Conservation (phyloP, 2,797 vertebrate species). For the Loris lydekkerianus region DNA sequence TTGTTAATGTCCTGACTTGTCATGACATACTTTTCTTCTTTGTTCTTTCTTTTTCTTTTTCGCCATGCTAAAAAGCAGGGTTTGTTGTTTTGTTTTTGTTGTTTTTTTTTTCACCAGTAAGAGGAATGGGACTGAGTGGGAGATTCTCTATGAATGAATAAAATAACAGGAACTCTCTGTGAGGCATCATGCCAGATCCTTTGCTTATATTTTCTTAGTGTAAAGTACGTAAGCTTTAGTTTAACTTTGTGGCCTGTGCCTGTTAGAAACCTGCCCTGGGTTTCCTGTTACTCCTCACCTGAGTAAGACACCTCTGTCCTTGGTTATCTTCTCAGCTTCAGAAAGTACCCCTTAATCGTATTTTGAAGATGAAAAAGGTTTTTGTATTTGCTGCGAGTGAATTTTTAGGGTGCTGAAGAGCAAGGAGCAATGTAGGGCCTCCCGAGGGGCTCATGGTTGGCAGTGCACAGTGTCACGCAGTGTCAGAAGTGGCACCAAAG, state of each 20-base stretch:
- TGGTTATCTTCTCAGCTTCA: background rate
- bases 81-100: background rate
- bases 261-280: background rate
- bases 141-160: background rate
- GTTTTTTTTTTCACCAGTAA: background rate
- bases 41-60: conserved; percentile 21
- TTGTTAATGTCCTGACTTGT: conserved; percentile 1
- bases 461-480: too few species aligned
- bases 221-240: background rate
- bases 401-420: background rate
- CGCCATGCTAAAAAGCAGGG: background rate
- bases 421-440: background rate
- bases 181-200: background rate
- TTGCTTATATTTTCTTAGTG: background rate
- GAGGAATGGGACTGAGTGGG: background rate
- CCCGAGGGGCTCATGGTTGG: rapidly evolving
- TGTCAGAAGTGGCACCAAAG: background rate
- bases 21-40: background rate
- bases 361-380: background rate
- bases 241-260: background rate
- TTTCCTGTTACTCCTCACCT: background rate
- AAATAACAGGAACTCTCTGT: background rate
- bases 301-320: background rate
- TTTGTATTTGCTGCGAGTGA: background rate
- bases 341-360: background rate